phyloP scores from a whole-genome alignment of 2,888 invertebrate genomes.

The Chironomus riparius region DNA sequence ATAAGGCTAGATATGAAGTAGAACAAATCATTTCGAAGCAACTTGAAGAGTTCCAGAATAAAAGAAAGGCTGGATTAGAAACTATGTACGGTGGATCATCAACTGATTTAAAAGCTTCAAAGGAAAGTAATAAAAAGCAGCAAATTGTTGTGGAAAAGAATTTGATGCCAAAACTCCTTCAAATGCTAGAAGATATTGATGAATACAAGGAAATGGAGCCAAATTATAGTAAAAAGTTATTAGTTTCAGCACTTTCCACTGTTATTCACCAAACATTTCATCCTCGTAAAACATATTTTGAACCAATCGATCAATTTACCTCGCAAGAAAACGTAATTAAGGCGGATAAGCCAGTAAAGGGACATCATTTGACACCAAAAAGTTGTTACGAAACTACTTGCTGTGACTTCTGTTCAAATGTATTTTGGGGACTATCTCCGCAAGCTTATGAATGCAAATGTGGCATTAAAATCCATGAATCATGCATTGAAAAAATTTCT shows the following conservation, averaged over 20 bases:
- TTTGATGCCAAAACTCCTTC: slow-evolving; percentile 57
- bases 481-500: neutral
- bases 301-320: slow-evolving; percentile 67
- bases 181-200: neutral
- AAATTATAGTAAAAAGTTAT: slow-evolving; percentile 48
- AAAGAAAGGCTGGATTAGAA: slow-evolving; percentile 82
- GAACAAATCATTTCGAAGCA: slow-evolving; percentile 41
- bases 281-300: slow-evolving; percentile 49
- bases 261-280: slow-evolving; percentile 69
- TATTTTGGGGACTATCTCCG: slow-evolving; percentile 91
- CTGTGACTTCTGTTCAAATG: slow-evolving; percentile 87
- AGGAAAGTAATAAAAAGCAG: slow-evolving; percentile 70
- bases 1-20: slow-evolving; percentile 68
- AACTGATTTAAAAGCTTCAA: slow-evolving; percentile 65
- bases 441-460: slow-evolving; percentile 85
- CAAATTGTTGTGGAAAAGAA: slow-evolving; percentile 62
- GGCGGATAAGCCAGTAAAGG: slow-evolving; percentile 67
- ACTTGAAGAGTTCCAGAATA: slow-evolving; percentile 56
- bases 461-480: neutral
- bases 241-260: slow-evolving; percentile 65
- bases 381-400: slow-evolving; percentile 82
- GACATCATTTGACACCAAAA: slow-evolving; percentile 81
- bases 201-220: neutral
- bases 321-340: slow-evolving; percentile 69
- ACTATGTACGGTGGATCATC: slow-evolving; percentile 84